phyloP scores from a whole-genome alignment of 2,797 vertebrate genomes.

The Hydrocynus forskahlii region DNA sequence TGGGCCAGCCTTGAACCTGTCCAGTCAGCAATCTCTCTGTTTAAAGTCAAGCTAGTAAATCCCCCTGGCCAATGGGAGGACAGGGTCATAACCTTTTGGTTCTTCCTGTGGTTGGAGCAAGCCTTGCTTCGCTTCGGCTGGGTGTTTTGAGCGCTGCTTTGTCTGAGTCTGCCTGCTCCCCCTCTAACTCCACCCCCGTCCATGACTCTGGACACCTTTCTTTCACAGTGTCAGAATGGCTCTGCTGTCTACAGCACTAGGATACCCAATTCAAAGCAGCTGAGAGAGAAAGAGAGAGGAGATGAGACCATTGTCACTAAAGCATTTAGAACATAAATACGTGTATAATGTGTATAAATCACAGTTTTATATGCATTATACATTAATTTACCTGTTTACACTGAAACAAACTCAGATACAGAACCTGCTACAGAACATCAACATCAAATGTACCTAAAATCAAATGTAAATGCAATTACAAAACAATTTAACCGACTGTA shows the following conservation, averaged over 20 bases:
- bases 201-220: slow-evolving; percentile 37
- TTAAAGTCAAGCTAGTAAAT: slow-evolving; percentile 29
- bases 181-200: slow-evolving; percentile 18
- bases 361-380: too few relatives aligned
- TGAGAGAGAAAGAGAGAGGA: not conserved
- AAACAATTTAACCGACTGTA: too few relatives aligned
- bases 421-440: too few relatives aligned
- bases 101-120: slow-evolving; percentile 85
- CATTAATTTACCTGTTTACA: too few relatives aligned
- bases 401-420: too few relatives aligned
- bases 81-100: slow-evolving; percentile 83
- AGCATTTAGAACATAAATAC: not conserved
- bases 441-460: too few relatives aligned
- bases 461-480: too few relatives aligned
- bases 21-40: slow-evolving; percentile 40
- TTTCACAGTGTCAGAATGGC: slow-evolving; percentile 66
- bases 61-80: slow-evolving; percentile 64
- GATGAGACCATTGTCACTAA: slow-evolving; percentile 20
- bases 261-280: slow-evolving; percentile 84
- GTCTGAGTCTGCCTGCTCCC: slow-evolving; percentile 79
- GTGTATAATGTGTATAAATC: not conserved
- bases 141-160: slow-evolving; percentile 77
- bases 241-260: slow-evolving; percentile 78
- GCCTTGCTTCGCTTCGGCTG: slow-evolving; percentile 85
- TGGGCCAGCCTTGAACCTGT: slow-evolving; percentile 50